Conservation (phyloP, 1,140 invertebrate species). For the Drosophila orosa region DNA sequence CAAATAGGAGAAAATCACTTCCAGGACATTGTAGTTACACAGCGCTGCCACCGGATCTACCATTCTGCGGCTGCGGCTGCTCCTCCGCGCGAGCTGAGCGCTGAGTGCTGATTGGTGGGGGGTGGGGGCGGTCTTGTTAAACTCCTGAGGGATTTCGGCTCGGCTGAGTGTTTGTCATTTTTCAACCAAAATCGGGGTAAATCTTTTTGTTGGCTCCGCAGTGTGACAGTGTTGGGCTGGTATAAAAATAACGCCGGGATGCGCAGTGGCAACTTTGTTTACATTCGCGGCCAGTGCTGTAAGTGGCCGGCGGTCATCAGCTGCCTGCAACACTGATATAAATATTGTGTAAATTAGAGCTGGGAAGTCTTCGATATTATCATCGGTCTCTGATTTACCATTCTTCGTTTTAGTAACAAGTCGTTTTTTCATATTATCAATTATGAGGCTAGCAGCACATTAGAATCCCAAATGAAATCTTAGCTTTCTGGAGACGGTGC, state of each 20-base stretch:
- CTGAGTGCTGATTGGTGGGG: constrained; percentile 5
- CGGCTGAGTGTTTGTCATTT: constrained; percentile 45
- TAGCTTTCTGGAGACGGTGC: not conserved
- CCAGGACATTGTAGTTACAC: constrained; percentile 91
- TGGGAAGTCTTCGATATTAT: not conserved
- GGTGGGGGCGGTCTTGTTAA: constrained; percentile 21
- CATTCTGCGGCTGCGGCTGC: constrained; percentile 64
- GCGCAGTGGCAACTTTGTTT: constrained; percentile 59
- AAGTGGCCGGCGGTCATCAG: constrained; percentile 3
- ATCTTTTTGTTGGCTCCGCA: constrained; percentile 15
- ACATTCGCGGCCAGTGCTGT: constrained; percentile 41
- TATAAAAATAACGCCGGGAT: constrained; percentile 14
- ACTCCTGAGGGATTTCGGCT: constrained; percentile 28
- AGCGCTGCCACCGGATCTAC: constrained; percentile 71
- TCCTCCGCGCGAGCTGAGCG: constrained; percentile 18
- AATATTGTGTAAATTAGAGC: constrained; percentile 75
- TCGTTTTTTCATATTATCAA: not conserved
- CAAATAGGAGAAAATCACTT: constrained; percentile 97
- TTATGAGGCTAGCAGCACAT: not conserved
- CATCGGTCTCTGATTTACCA: not conserved
- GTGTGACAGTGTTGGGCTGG: constrained; percentile 18
- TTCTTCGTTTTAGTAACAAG: not conserved
- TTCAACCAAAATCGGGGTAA: constrained; percentile 20
- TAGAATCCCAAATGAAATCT: too few species aligned
- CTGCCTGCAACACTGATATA: constrained; percentile 48